A percentile compares a stretch with the other conserved stretches of the same genome.
Conservation (phyloP, 2,113 vertebrate species). For the Typhlomys cinereus region DNA sequence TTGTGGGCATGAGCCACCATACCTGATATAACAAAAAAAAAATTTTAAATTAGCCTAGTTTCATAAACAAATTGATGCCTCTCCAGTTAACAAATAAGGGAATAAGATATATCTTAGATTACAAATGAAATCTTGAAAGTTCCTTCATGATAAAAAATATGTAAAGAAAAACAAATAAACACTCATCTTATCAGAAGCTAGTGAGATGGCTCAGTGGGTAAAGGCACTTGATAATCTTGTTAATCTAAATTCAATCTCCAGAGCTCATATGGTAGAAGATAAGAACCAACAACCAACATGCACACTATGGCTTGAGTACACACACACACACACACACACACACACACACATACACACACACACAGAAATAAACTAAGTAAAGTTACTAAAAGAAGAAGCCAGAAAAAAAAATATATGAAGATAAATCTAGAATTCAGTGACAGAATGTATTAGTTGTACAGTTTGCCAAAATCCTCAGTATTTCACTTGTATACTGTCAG, state of each 20-base stretch:
- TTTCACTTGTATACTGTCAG: neutral
- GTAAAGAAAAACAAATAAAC: neutral
- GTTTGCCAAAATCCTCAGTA: neutral
- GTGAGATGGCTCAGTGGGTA: no score
- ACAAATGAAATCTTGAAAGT: neutral
- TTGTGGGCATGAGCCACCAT: no score
- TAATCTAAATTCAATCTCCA: no score
- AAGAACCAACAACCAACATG: no score
- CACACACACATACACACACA: no score
- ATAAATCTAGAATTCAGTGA: neutral
- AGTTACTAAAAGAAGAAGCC: no score
- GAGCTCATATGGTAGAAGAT: no score
- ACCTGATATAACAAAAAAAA: no score
- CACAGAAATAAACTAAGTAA: no score
- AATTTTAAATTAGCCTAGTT: neutral
- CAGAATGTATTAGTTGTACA: neutral
- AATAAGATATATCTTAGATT: neutral
- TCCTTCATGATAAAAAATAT: neutral
- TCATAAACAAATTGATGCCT: neutral
- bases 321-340: no score
- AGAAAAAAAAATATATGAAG: neutral
- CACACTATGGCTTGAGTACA: no score
- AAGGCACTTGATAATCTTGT: no score
- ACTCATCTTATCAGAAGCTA: neutral
- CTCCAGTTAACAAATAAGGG: neutral